phyloP scores from a whole-genome alignment of 2,113 vertebrate genomes.

The Limnothrissa miodon region DNA sequence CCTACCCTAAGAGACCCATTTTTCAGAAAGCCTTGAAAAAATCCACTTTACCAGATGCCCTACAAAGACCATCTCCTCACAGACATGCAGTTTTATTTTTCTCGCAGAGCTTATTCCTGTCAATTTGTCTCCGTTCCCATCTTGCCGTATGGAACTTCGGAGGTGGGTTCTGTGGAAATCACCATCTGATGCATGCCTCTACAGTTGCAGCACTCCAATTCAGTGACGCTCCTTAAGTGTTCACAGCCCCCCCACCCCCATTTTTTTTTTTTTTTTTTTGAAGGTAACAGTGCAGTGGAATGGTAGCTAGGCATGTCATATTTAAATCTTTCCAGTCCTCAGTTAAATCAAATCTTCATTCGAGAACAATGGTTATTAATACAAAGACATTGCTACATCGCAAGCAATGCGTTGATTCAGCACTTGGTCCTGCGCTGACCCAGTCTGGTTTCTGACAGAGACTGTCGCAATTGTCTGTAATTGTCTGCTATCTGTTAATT shows the following conservation, averaged over 20 bases:
- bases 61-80: not conserved
- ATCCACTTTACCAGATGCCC: not conserved
- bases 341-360: no score
- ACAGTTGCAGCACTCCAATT: slow-evolving; percentile 26
- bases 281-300: no score
- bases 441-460: no score
- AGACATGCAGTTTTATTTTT: no score
- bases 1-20: not conserved
- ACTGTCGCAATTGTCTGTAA: no score
- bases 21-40: not conserved
- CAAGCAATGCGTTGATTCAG: no score
- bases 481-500: no score
- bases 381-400: no score
- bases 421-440: no score
- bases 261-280: not conserved
- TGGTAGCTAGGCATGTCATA: slow-evolving; percentile 22
- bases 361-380: no score
- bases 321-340: no score
- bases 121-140: not conserved
- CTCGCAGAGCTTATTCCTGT: not conserved
- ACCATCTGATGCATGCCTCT: not conserved
- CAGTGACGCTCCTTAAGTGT: not conserved
- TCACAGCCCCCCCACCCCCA: not conserved
- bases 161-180: slow-evolving; percentile 12
- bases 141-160: not conserved